phyloP scores from a whole-genome alignment of 2,888 invertebrate genomes.

The Nomada ruficornis region DNA sequence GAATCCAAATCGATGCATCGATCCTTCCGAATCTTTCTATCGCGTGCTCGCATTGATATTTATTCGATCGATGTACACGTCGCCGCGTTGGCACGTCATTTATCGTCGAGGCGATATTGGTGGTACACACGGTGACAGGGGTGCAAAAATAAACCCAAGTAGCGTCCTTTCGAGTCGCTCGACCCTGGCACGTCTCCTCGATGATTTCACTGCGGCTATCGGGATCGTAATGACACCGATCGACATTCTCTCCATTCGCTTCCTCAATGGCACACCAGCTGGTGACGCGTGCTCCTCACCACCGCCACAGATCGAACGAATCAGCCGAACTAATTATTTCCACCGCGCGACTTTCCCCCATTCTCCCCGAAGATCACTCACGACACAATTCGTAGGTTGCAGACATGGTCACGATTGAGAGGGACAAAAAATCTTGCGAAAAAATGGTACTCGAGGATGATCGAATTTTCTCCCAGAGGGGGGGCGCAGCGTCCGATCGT shows the following conservation, averaged over 20 bases:
- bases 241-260: neutral
- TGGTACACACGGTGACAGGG: conserved; percentile 27
- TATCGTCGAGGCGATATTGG: conserved; percentile 13
- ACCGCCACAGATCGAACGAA: neutral
- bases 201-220: conserved; percentile 30
- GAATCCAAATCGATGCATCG: conserved; percentile 53
- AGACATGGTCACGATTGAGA: neutral
- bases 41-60: neutral
- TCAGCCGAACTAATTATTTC: too few species aligned
- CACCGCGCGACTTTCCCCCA: neutral
- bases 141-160: conserved; percentile 50
- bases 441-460: neutral
- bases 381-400: neutral
- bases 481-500: conserved; percentile 57
- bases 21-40: conserved; percentile 3
- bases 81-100: conserved; percentile 26
- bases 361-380: conserved; percentile 9
- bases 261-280: neutral
- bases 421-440: too few species aligned
- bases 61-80: conserved; percentile 14
- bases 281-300: neutral
- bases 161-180: conserved; percentile 40
- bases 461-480: conserved; percentile 5
- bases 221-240: neutral
- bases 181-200: conserved; percentile 54